phyloP scores from a whole-genome alignment of 2,113 vertebrate species.

The Microcebus griseorufus region DNA sequence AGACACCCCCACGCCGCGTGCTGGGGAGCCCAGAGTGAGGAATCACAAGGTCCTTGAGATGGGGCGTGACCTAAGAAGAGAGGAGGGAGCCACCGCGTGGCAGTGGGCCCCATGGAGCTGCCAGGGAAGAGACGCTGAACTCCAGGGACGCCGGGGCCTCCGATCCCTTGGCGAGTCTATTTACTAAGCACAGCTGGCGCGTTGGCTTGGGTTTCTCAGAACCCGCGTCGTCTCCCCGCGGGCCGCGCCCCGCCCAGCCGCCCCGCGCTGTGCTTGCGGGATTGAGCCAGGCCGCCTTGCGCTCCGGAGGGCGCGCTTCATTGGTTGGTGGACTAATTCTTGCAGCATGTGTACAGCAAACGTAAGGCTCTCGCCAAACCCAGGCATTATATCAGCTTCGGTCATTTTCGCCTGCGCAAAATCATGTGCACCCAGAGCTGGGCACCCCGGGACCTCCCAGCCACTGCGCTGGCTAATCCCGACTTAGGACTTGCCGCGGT shows the following conservation, averaged over 20 bases:
- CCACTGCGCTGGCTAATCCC: background rate
- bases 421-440: background rate
- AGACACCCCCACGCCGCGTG: background rate
- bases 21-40: background rate
- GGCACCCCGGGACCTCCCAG: background rate
- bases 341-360: background rate
- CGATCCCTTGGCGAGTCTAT: background rate
- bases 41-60: background rate
- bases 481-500: too few species aligned
- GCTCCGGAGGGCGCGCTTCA: background rate
- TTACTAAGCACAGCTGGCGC: background rate
- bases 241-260: background rate
- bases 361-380: conserved; percentile 12
- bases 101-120: background rate
- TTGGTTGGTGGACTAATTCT: conserved; percentile 43
- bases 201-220: conserved; percentile 31
- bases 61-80: too few species aligned
- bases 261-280: background rate
- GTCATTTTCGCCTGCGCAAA: background rate
- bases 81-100: background rate
- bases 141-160: background rate
- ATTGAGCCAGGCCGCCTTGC: background rate
- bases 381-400: background rate
- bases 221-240: background rate
- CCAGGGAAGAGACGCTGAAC: background rate